phyloP scores from a whole-genome alignment of 2,113 vertebrate species.

The Colinus virginianus region DNA sequence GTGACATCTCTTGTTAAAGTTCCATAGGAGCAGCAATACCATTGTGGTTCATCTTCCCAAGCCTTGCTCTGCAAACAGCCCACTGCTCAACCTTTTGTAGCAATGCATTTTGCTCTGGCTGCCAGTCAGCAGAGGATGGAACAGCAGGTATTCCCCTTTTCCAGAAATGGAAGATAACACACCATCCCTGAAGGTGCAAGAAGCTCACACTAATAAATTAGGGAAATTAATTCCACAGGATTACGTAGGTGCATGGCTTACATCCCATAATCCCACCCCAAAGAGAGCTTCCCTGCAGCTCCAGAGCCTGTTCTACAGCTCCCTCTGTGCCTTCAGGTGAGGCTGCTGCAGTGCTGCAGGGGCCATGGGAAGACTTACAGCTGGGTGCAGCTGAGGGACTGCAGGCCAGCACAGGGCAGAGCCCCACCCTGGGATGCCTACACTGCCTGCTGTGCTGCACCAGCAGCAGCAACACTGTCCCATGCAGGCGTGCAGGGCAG shows the following conservation, averaged over 20 bases:
- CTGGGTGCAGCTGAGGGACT: not conserved
- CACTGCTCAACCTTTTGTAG: not conserved
- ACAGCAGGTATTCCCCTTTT: not conserved
- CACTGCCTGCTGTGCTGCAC: not conserved
- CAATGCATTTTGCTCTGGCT: not conserved
- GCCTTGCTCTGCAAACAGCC: not conserved
- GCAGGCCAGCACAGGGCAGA: not conserved
- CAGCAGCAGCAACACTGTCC: not conserved
- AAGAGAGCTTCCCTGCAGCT: constrained; percentile 2
- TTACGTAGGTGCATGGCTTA: not conserved
- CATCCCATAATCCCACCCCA: constrained; percentile 17
- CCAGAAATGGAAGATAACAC: not conserved
- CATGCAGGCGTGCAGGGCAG: accelerated
- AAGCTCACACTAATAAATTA: constrained; percentile 63
- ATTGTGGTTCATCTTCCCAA: not conserved
- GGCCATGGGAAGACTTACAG: not conserved
- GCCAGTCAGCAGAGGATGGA: not conserved
- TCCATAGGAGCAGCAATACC: not conserved
- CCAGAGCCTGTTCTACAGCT: not conserved
- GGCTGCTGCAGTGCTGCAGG: not conserved
- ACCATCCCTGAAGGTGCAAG: constrained; percentile 54
- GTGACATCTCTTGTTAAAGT: not conserved
- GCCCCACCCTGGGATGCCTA: not conserved
- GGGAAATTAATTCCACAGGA: constrained; percentile 35
- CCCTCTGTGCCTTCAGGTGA: not conserved